These are phyloP conservation scores for Bettongia penicillata DNA, from an alignment of 2,113 vertebrate genomes.

Conservation along the genomic window DNA sequence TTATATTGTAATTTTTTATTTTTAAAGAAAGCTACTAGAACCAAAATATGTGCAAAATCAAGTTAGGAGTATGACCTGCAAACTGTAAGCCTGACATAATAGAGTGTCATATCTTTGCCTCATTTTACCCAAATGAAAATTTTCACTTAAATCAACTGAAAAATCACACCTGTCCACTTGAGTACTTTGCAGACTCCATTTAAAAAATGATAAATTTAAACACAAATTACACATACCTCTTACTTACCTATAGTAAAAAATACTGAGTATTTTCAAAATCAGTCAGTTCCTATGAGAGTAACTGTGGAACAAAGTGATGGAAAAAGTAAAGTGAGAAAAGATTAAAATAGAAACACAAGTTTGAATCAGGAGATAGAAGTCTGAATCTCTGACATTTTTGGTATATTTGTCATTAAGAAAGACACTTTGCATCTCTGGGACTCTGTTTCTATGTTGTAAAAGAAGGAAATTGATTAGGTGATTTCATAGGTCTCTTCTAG, in stretches of 20 bases:
- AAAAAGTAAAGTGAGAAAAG: not conserved
- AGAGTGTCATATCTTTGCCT: not conserved
- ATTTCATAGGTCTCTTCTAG: not conserved
- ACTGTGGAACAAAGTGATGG: not conserved
- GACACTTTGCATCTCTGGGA: not conserved
- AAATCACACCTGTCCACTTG: not conserved
- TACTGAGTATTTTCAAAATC: not conserved
- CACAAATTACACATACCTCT: no score
- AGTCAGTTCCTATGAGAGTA: not conserved
- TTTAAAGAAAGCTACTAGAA: not conserved
- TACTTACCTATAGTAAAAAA: not conserved
- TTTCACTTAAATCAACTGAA: not conserved
- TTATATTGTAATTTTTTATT: not conserved
- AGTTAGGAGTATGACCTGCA: not conserved
- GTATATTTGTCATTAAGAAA: not conserved
- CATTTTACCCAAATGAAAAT: not conserved
- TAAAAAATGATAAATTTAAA: no score
- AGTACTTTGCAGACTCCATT: not conserved
- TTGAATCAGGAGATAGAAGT: not conserved
- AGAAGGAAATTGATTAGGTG: not conserved
- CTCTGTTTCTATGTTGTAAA: not conserved
- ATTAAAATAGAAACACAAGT: not conserved
- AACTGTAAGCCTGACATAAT: not conserved
- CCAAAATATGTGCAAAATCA: not conserved
- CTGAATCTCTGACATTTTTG: not conserved